A percentile compares a stretch with the other conserved stretches of the same genome.
Evolutionary conservation across 1,140 invertebrate species (phyloP).

Genomic region (Helicoverpa armigera): DNA sequence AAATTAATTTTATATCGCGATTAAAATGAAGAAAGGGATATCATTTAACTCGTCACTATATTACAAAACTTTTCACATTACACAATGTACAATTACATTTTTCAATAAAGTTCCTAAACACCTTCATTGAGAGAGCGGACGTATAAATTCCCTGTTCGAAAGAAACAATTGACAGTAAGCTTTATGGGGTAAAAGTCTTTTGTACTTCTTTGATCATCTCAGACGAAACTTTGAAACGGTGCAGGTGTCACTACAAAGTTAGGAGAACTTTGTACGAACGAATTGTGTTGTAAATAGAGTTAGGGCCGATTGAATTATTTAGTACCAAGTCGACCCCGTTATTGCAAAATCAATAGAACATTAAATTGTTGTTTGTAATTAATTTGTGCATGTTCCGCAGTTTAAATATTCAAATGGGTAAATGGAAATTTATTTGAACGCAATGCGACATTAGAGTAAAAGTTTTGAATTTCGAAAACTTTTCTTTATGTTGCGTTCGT

Average conservation of each 20-base stretch:
- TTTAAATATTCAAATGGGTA: slow-evolving; percentile 34
- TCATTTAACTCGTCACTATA: too few relatives aligned
- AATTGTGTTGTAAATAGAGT: slow-evolving; percentile 3
- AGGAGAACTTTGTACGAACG: neutral
- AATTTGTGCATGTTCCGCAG: slow-evolving; percentile 1
- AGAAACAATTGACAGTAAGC: slow-evolving; percentile 31
- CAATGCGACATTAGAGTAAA: slow-evolving; percentile 9
- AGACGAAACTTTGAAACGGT: slow-evolving; percentile 36
- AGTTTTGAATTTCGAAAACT: neutral
- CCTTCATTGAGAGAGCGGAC: slow-evolving; percentile 20
- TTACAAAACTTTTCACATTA: too few relatives aligned
- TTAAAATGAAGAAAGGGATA: too few relatives aligned
- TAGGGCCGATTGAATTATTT: slow-evolving; percentile 2
- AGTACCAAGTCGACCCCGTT: neutral
- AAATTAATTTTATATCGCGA: too few relatives aligned
- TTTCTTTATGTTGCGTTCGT: too few relatives aligned
- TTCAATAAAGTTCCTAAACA: too few relatives aligned
- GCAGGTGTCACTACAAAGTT: slow-evolving; percentile 33
- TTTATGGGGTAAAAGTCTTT: slow-evolving; percentile 40
- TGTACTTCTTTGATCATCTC: slow-evolving; percentile 44
- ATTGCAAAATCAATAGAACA: slow-evolving; percentile 13
- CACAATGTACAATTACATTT: too few relatives aligned
- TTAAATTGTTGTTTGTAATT: slow-evolving; percentile 13
- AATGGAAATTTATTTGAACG: slow-evolving; percentile 34
- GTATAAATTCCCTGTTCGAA: slow-evolving; percentile 44